Evolutionary conservation across 2,797 vertebrate genomes (phyloP), one percentile per base, ranked within the genome.

Genomic region (Danio jaintianensis): DNA sequence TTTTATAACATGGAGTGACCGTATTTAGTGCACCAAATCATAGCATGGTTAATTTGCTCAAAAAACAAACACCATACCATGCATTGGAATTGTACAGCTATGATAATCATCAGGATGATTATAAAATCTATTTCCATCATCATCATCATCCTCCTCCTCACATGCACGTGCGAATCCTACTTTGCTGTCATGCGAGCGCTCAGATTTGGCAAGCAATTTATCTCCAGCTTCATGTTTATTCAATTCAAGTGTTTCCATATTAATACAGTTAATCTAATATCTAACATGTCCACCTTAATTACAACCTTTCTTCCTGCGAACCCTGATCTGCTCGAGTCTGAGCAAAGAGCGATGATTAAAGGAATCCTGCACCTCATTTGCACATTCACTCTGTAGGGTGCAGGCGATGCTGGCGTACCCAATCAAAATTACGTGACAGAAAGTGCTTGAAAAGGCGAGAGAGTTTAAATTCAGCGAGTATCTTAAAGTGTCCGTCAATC

Each of bases 241-340:
- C 85, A 90, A 86, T 91, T 91, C 78, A 83, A 85, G 87, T 92
- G 91, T 91, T 92, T 93, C 89, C 88, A 91, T 93, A 92, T 92
- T 91, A 92, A 91, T 87, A 85, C 85, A 87, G 86, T 90, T 94
- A 91, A 93, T 93, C 88, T 86, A 84, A 90, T 90, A 90, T 91
- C 86, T 86, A 89, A 89, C 87, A 85, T 87, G 90, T 88, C 91
- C 89, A 66, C 88, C 87, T 87, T 93, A 92, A 93, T 94, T 92
- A 94, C 88, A 87, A 87, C 86, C 86, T 89, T 88, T 84, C 81
- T 81, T 82, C 58, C 50, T 64, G 64, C 78, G 58, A 82, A 79
- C 82, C 70, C 55, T 69, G 78, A 80, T 85, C 84, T 53, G 64
- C 74, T 70, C 74, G 76, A 80, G 53, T 82, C 56, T 78, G 87